These are phyloP conservation scores for Struthidea cinerea DNA, from an alignment of 2,113 vertebrate species.

Conservation along the genomic window DNA sequence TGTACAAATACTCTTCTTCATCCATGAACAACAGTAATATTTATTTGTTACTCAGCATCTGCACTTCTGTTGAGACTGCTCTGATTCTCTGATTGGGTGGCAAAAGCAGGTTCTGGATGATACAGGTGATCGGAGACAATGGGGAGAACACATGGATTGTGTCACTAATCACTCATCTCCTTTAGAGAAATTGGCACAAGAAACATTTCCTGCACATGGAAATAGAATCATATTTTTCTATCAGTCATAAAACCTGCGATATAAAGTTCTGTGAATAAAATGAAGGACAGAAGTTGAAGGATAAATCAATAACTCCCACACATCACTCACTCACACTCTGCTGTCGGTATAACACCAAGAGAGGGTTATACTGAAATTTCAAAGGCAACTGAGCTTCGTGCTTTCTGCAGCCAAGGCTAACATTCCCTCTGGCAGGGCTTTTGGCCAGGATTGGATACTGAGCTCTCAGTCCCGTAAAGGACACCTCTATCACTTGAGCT, in stretches of 20 bases:
- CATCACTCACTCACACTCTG: not conserved
- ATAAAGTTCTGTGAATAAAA: conserved; percentile 36
- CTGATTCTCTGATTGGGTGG: not conserved
- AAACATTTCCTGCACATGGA: not conserved
- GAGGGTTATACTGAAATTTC: not conserved
- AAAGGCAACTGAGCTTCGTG: not conserved
- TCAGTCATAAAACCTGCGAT: not conserved
- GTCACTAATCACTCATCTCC: not conserved
- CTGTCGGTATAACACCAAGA: not conserved
- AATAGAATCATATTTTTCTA: conserved; percentile 27
- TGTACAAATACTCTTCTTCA: not conserved
- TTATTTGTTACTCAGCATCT: not conserved
- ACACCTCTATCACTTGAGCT: not conserved
- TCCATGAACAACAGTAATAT: not conserved
- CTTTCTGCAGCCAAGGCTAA: not conserved
- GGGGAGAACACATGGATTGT: not conserved
- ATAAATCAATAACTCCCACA: conserved; percentile 21
- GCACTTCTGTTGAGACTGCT: not conserved
- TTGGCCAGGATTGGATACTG: not conserved
- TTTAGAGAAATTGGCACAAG: not conserved
- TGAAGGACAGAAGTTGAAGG: conserved; percentile 27
- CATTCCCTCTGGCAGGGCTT: not conserved
- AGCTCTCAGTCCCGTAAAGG: not conserved
- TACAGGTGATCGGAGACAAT: not conserved
- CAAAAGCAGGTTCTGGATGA: not conserved